Conservation (phyloP, 1,140 invertebrate genomes). For the Aphidius ervi region DNA sequence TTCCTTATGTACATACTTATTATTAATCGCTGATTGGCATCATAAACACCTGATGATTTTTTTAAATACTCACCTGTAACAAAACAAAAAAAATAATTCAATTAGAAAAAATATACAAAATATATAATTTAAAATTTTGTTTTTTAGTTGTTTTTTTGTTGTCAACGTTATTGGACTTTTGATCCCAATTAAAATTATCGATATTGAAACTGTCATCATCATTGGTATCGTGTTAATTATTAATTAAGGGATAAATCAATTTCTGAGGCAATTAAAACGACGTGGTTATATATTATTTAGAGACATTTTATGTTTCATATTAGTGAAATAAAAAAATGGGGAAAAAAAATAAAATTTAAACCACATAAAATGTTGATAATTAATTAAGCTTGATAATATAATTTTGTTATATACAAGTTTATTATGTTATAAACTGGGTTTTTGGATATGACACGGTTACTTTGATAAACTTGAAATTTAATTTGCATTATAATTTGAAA, state of each 20-base stretch:
- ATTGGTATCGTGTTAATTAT: constrained; percentile 29
- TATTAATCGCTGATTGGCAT: constrained; percentile 1
- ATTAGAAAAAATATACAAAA: constrained; percentile 11
- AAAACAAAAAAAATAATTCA: constrained; percentile 29
- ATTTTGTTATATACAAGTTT: too few relatives aligned
- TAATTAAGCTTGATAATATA: too few relatives aligned
- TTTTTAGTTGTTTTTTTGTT: background rate
- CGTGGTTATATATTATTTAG: constrained; percentile 18
- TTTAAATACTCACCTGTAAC: constrained; percentile 42
- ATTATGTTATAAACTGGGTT: too few relatives aligned
- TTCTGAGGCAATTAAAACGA: constrained; percentile 32
- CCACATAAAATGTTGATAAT: too few relatives aligned
- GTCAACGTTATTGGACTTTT: constrained; percentile 13
- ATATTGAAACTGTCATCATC: background rate
- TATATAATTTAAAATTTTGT: background rate
- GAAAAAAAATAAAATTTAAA: background rate
- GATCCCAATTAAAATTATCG: constrained; percentile 17
- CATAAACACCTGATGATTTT: constrained; percentile 6
- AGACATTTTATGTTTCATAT: too few relatives aligned
- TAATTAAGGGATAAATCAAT: constrained; percentile 42
- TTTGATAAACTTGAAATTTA: too few relatives aligned
- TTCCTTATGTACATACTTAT: constrained; percentile 9
- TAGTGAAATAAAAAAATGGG: too few relatives aligned
- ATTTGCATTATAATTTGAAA: too few relatives aligned
- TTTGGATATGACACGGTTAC: too few relatives aligned